These are phyloP conservation scores for Drosophila ironensis DNA, from an alignment of 1,140 invertebrate genomes.

Conservation along the genomic window DNA sequence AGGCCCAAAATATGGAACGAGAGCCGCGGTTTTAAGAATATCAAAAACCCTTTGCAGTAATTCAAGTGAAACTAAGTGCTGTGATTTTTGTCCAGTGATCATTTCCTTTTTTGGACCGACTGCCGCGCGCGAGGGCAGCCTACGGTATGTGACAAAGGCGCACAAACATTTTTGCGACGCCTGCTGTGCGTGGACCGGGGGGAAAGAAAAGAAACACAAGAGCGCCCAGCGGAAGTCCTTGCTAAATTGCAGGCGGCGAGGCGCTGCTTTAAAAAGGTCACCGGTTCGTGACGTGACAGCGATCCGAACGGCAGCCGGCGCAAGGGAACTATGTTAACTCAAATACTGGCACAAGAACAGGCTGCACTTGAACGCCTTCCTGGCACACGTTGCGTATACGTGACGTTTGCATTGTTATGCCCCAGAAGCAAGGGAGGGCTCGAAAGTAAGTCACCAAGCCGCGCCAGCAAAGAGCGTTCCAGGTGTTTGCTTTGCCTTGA, in stretches of 20 bases:
- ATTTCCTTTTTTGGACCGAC: not conserved
- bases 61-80: no score
- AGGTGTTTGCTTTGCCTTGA: constrained; percentile 36
- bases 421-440: constrained; percentile 5
- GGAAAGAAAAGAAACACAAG: not conserved
- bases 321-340: constrained; percentile 8
- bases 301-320: constrained; percentile 6
- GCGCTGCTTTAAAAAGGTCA: constrained; percentile 45
- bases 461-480: not conserved
- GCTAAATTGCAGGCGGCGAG: constrained; percentile 42
- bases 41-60: no score
- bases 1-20: no score
- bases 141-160: not conserved
- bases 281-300: constrained; percentile 41
- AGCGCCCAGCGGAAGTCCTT: constrained; percentile 33
- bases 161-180: not conserved
- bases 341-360: constrained; percentile 4
- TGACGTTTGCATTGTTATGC: constrained; percentile 33
- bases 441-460: not conserved
- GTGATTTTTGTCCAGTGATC: not conserved
- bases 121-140: not conserved
- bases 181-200: constrained; percentile 12
- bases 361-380: constrained; percentile 36
- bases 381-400: constrained; percentile 61
- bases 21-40: no score